Evolutionary conservation across 2,113 vertebrate species (phyloP).

Genomic region (Semnopithecus entellus): DNA sequence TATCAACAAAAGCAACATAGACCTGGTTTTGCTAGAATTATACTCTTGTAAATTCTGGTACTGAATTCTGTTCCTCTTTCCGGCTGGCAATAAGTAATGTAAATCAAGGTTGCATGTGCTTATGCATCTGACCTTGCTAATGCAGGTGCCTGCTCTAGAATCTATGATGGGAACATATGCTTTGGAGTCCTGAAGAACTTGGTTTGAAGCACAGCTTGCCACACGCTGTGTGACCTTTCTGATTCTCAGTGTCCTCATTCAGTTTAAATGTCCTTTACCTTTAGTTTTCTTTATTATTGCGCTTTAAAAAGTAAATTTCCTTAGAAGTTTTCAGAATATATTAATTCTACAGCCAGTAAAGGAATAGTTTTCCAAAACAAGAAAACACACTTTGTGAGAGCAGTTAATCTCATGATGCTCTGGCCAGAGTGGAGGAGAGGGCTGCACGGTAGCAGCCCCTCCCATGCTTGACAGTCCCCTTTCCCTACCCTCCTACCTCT

Average conservation of each 20-base stretch:
- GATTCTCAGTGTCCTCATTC: background rate
- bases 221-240: background rate
- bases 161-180: background rate
- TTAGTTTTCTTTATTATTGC: background rate
- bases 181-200: background rate
- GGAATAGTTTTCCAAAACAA: background rate
- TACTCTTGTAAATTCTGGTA: background rate
- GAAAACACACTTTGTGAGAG: background rate
- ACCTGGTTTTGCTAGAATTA: background rate
- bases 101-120: background rate
- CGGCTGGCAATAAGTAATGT: background rate
- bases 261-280: background rate
- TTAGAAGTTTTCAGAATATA: background rate
- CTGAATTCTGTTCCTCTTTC: background rate
- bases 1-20: background rate
- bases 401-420: no score
- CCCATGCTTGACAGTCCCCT: no score
- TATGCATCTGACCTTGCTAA: background rate
- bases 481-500: background rate
- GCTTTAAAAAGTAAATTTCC: background rate
- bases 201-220: background rate
- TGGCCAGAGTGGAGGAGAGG: background rate
- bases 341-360: background rate
- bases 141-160: background rate
- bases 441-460: background rate